Evolutionary conservation across 1,140 invertebrate species (phyloP), one percentile per base, ranked within the genome.

Genomic region (Elymnias hypermnestra): DNA sequence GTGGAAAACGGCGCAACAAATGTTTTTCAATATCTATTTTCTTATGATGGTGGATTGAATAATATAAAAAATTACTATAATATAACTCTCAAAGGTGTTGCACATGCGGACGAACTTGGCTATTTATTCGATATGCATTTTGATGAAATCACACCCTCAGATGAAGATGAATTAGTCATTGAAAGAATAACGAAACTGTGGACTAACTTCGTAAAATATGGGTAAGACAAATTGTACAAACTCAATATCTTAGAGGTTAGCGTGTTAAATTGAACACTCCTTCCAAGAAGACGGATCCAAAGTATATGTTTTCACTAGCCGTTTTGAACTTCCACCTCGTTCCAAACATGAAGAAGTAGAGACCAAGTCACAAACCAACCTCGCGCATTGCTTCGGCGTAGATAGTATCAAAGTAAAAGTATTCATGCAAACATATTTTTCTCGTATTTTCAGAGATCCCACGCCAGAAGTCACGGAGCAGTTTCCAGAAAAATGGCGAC

Each of bases 121-220:
- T 73, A 71, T 37, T 22, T 73, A 17, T 73, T 68, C 22, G 61
- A 67, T 22, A 41, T 60, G 15, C 33, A 36, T 7, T 48, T 39
- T 31, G 12, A 59, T 8, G 15, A 51, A 4, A 39, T 36, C 5
- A 35, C 15, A n/a, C 38, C 57, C 0, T 38, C 43, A 5, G 21
- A 40, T 15, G 48, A 57, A 3, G 71, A 72, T 33, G 48, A 61
- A 28, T 17, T 55, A 0, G 49, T 72, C 0, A 54, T 72, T 12
- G 70, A 76, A 26, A 53, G 50, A 18, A 55, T 73, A 7, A 72
- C 68, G 7, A 60, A 35, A 1, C 13, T 73, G 22, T 73, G 65
- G 64, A 59, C 70, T 1, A 72, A 76, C 35, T 73, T 76, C 13
- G 63, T 36, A 10, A 72, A 69, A 44, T 64, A 60, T 25, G 65